phyloP scores from a whole-genome alignment of 2,797 vertebrate genomes.

The Cuculus canorus region DNA sequence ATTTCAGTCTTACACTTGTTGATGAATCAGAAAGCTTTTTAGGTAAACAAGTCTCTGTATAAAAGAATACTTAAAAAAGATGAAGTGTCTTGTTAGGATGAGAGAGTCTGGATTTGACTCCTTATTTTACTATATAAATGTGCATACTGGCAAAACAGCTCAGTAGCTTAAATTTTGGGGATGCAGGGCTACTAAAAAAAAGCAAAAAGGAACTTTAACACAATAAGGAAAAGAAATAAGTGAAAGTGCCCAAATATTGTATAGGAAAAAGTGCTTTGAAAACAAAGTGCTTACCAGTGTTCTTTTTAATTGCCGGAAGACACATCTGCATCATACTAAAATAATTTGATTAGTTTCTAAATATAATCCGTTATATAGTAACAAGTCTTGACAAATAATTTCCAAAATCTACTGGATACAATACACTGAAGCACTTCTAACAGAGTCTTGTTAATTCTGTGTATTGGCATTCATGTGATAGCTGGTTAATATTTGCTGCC shows the following conservation, averaged over 20 bases:
- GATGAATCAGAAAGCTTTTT: not conserved
- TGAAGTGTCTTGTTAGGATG: not conserved
- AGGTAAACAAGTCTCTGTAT: not conserved
- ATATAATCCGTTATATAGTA: not conserved
- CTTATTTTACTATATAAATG: not conserved
- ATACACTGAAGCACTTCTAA: not conserved
- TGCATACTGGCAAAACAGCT: not conserved
- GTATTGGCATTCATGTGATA: not conserved
- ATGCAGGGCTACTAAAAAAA: not conserved
- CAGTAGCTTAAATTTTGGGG: not conserved
- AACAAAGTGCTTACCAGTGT: not conserved
- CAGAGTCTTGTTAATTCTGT: not conserved
- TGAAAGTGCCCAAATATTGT: not conserved
- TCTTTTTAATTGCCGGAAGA: not conserved
- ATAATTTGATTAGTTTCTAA: not conserved
- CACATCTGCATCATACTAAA: not conserved
- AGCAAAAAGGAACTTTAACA: not conserved
- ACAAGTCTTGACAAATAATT: not conserved
- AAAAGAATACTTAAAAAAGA: conserved; percentile 5
- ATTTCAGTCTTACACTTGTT: not conserved
- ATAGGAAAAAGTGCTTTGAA: not conserved
- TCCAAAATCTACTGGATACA: not conserved
- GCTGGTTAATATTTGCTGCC: conserved; percentile 83
- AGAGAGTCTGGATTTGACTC: not conserved
- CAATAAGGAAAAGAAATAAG: not conserved